Evolutionary conservation across 2,113 vertebrate species (phyloP).

Genomic region (Axis porcinus): DNA sequence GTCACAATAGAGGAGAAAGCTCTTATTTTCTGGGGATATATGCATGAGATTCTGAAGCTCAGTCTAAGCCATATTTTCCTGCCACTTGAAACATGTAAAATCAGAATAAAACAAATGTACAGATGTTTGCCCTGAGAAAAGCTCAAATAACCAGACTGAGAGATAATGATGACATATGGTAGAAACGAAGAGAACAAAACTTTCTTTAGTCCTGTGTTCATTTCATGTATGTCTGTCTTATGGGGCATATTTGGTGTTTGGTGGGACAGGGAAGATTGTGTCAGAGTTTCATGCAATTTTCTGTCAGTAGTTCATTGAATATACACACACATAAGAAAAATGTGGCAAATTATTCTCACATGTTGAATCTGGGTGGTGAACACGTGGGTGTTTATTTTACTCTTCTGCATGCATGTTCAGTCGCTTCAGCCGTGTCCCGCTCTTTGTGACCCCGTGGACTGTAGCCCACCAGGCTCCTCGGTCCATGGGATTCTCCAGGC

Average conservation of each 20-base stretch:
- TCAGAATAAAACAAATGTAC: not conserved
- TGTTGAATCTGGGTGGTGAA: not conserved
- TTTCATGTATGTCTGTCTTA: not conserved
- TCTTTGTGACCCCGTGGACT: accelerated
- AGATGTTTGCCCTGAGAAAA: not conserved
- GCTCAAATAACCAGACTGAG: not conserved
- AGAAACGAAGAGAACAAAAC: not conserved
- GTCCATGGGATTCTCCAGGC: not conserved
- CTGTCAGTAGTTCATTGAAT: not conserved
- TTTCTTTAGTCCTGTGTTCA: not conserved
- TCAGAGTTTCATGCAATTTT: not conserved
- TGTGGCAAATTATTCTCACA: not conserved
- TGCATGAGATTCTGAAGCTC: not conserved
- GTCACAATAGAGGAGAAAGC: not conserved
- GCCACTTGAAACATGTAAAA: not conserved
- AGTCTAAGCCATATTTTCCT: not conserved
- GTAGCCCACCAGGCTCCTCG: not conserved
- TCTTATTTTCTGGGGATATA: not conserved
- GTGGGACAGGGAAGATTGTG: not conserved
- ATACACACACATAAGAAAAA: not conserved
- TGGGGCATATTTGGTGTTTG: not conserved
- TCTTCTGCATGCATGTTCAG: not conserved
- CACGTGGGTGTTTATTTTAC: not conserved
- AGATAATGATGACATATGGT: too few species aligned
- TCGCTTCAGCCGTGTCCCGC: not conserved